phyloP scores from a whole-genome alignment of 2,888 invertebrate species.

The Dorcus hopei region DNA sequence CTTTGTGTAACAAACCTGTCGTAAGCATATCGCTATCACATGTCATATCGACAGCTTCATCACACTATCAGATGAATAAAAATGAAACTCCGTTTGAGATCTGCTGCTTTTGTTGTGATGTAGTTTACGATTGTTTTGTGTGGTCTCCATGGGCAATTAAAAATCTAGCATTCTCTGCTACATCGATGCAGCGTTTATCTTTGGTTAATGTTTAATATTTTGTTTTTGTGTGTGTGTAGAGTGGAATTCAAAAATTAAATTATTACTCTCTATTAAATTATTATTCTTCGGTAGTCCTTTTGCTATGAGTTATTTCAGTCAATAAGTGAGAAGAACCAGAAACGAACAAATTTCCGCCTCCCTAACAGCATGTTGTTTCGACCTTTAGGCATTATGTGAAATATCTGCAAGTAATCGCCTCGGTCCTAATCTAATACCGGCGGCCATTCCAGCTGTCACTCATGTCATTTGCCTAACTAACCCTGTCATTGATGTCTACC shows the following conservation, averaged over 20 bases:
- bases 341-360: slow-evolving; percentile 7
- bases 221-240: slow-evolving; percentile 1
- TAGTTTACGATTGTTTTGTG: slow-evolving; percentile 15
- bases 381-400: slow-evolving; percentile 13
- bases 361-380: slow-evolving; percentile 13
- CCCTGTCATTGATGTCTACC: slow-evolving; percentile 41
- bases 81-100: background rate
- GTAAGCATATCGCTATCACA: slow-evolving; percentile 38
- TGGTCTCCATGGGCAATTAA: slow-evolving; percentile 18
- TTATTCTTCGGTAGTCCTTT: no score
- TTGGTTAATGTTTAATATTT: slow-evolving; percentile 3
- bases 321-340: slow-evolving; percentile 11
- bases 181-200: slow-evolving; percentile 9
- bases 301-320: background rate
- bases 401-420: slow-evolving; percentile 41
- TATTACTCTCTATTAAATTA: no score
- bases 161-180: slow-evolving; percentile 12
- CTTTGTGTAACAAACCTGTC: slow-evolving; percentile 30
- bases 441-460: slow-evolving; percentile 48
- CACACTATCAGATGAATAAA: slow-evolving; percentile 25
- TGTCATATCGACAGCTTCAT: slow-evolving; percentile 43
- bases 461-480: slow-evolving; percentile 43
- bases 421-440: slow-evolving; percentile 40
- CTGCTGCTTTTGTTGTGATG: slow-evolving; percentile 13
- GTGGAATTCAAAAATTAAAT: background rate